Evolutionary conservation across 2,113 vertebrate genomes (phyloP).

Genomic region (Dipodomys spectabilis): DNA sequence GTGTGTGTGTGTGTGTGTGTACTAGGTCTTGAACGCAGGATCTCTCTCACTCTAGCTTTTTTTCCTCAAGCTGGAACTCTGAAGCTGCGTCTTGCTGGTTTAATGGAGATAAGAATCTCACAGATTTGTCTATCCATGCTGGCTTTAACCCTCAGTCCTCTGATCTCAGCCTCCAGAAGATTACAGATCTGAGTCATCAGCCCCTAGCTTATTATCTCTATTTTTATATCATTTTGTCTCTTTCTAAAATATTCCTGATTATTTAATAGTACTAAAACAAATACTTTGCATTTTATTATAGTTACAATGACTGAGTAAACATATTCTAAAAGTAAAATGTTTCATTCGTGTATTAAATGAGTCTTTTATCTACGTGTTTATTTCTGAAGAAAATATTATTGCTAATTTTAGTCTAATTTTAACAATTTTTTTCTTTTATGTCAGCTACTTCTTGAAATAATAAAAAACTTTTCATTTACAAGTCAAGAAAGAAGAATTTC

Average conservation of each 20-base stretch:
- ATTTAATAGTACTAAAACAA: not conserved
- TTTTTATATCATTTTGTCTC: not conserved
- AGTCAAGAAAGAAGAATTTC: conserved; percentile 31
- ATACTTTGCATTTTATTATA: not conserved
- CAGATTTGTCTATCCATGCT: too few species aligned
- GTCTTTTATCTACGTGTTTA: not conserved
- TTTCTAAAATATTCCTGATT: not conserved
- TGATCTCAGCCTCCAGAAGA: too few species aligned
- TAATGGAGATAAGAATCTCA: too few species aligned
- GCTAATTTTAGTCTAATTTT: not conserved
- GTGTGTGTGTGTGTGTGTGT: too few species aligned
- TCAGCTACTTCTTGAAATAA: conserved; percentile 23
- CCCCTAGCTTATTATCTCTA: too few species aligned
- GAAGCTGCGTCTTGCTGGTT: too few species aligned
- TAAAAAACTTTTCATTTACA: conserved; percentile 14
- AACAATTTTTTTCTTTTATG: not conserved
- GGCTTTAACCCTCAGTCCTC: too few species aligned
- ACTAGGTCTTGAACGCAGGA: too few species aligned
- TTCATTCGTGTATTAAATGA: not conserved
- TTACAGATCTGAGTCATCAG: too few species aligned
- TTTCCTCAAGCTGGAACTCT: too few species aligned
- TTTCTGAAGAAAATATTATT: conserved; percentile 22
- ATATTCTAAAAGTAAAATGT: not conserved
- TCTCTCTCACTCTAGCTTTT: too few species aligned
- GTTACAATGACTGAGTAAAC: not conserved